Evolutionary conservation across 2,113 vertebrate species (phyloP).

Genomic region (Glareola pratincola): DNA sequence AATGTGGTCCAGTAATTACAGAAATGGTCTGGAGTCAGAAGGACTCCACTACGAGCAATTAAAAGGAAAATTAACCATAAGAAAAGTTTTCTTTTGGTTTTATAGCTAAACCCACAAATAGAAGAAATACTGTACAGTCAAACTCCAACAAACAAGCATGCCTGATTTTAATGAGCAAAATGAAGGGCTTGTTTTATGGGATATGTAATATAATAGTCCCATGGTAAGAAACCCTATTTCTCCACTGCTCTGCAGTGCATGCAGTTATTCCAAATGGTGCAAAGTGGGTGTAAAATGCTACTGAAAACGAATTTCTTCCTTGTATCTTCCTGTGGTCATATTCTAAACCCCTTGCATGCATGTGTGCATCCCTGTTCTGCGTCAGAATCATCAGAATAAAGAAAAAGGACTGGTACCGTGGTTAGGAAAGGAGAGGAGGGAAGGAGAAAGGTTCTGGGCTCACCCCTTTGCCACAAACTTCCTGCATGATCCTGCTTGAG

Average conservation of each 20-base stretch:
- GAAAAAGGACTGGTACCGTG: neutral
- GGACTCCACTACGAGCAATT: conserved; percentile 5
- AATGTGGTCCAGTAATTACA: conserved; percentile 16
- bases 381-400: neutral
- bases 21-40: conserved; percentile 36
- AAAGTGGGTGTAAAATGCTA: neutral
- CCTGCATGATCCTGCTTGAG: neutral
- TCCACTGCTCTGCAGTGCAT: neutral
- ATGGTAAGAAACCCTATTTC: conserved; percentile 9
- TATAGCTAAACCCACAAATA: conserved; percentile 56
- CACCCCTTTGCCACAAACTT: neutral
- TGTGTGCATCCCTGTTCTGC: neutral
- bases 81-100: conserved; percentile 26
- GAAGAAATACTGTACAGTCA: conserved; percentile 34
- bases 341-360: neutral
- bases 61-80: conserved; percentile 32
- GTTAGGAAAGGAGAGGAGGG: neutral
- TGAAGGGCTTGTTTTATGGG: conserved; percentile 36
- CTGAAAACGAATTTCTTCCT: neutral
- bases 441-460: neutral
- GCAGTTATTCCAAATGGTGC: neutral
- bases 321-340: neutral
- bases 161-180: conserved; percentile 52
- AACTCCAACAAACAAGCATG: conserved; percentile 46
- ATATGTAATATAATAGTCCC: conserved; percentile 40